phyloP scores from a whole-genome alignment of 2,888 invertebrate genomes.

The Dicycla oo region DNA sequence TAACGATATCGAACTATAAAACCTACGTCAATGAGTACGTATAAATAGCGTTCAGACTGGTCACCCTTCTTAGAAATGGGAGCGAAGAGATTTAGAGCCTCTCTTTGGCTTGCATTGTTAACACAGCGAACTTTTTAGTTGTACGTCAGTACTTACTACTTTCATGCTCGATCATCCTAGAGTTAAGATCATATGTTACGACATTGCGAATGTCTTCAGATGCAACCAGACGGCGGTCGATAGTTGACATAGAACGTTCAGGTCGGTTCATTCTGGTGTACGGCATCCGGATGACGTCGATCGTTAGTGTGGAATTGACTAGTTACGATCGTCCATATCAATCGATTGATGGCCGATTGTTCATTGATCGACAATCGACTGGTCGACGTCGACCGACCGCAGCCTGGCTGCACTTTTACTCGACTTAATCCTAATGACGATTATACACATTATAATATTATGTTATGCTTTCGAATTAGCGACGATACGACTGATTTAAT shows the following conservation, averaged over 20 bases:
- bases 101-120: not conserved
- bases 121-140: not conserved
- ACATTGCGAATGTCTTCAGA: not conserved
- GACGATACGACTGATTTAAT: not conserved
- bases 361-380: not conserved
- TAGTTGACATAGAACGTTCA: too few species aligned
- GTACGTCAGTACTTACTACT: slow-evolving; percentile 17
- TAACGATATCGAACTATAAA: not conserved
- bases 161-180: not conserved
- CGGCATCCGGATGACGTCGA: not conserved
- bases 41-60: not conserved
- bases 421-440: slow-evolving; percentile 2
- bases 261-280: not conserved
- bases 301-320: not conserved
- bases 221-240: not conserved
- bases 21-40: not conserved
- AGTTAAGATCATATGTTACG: slow-evolving; percentile 1
- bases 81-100: slow-evolving; percentile 1
- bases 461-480: slow-evolving; percentile 5
- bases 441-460: not conserved
- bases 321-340: slow-evolving; percentile 4
- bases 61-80: not conserved
- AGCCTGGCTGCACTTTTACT: not conserved
- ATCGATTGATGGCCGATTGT: not conserved
- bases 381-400: not conserved